Conservation (phyloP, 2,113 vertebrate species). For the Seriola dumerili region DNA sequence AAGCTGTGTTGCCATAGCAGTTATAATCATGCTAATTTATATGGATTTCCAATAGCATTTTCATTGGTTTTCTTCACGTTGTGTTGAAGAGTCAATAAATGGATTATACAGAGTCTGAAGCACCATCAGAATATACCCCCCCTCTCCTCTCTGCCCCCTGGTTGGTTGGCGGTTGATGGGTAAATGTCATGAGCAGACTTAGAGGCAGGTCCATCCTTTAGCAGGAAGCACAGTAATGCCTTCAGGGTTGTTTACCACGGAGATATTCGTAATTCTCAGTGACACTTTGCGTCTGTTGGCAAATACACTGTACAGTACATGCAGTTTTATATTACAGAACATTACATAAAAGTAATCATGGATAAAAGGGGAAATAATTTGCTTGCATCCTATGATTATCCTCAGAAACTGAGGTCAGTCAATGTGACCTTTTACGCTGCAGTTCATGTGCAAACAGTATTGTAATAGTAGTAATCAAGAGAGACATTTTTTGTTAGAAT, state of each 20-base stretch:
- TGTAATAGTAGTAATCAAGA: not conserved
- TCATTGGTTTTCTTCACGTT: not conserved
- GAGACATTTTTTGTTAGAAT: not conserved
- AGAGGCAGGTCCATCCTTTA: conserved; percentile 39
- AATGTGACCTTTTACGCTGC: conserved; percentile 22
- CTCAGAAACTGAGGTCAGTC: not conserved
- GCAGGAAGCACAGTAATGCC: conserved; percentile 33
- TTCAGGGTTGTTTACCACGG: conserved; percentile 29
- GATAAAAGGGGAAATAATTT: conserved; percentile 1
- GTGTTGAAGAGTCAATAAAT: conserved; percentile 8
- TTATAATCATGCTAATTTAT: not conserved
- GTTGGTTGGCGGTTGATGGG: conserved; percentile 2
- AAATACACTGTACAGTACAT: not conserved
- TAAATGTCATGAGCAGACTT: conserved; percentile 56
- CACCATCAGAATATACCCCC: not conserved
- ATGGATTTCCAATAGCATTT: not conserved
- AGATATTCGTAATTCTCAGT: conserved; percentile 26
- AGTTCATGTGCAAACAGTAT: not conserved
- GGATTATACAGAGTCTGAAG: not conserved
- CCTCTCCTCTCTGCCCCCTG: not conserved
- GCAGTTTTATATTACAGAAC: conserved; percentile 31
- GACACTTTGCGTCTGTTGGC: conserved; percentile 37
- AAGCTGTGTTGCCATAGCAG: not conserved
- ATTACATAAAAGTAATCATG: not conserved
- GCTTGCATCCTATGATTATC: not conserved